Percentiles rank a stretch among this genome's conserved stretches.
Conservation (phyloP, 2,797 vertebrate genomes). For the Champsocephalus esox region DNA sequence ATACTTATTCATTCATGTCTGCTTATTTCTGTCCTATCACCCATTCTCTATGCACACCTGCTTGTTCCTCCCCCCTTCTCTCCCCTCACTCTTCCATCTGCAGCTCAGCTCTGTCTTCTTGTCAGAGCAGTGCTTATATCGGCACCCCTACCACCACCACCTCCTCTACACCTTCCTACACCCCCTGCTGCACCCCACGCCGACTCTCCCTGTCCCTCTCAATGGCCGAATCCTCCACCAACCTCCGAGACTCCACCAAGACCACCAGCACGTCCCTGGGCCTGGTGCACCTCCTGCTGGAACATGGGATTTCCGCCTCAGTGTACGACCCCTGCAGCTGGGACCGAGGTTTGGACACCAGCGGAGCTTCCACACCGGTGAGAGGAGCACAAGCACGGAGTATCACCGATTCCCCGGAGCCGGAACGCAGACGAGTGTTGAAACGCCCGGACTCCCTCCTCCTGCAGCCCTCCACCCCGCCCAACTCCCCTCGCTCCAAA, state of each 20-base stretch:
- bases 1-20: slow-evolving; percentile 19
- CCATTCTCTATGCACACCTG: not conserved
- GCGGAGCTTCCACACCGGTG: slow-evolving; percentile 62
- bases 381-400: slow-evolving; percentile 6
- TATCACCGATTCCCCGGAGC: not conserved
- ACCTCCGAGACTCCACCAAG: slow-evolving; percentile 93
- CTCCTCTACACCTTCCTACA: slow-evolving; percentile 88
- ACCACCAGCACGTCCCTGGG: slow-evolving; percentile 97
- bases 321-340: slow-evolving; percentile 94
- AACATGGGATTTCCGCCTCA: slow-evolving; percentile 93
- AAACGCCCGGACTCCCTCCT: slow-evolving; percentile 67
- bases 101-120: slow-evolving; percentile 83
- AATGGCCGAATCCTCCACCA: slow-evolving; percentile 95
- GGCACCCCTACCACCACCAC: slow-evolving; percentile 78
- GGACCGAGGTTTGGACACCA: slow-evolving; percentile 86
- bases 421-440: not conserved
- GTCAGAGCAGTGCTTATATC: slow-evolving; percentile 61
- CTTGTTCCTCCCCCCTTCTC: not conserved
- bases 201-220: slow-evolving; percentile 94
- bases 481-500: slow-evolving; percentile 87
- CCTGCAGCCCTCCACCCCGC: slow-evolving; percentile 86
- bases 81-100: slow-evolving; percentile 18
- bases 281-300: slow-evolving; percentile 93
- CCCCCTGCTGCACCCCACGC: slow-evolving; percentile 94
- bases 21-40: slow-evolving; percentile 20